Conservation (phyloP, 2,888 invertebrate genomes). For the Scaptomyza polygonia region DNA sequence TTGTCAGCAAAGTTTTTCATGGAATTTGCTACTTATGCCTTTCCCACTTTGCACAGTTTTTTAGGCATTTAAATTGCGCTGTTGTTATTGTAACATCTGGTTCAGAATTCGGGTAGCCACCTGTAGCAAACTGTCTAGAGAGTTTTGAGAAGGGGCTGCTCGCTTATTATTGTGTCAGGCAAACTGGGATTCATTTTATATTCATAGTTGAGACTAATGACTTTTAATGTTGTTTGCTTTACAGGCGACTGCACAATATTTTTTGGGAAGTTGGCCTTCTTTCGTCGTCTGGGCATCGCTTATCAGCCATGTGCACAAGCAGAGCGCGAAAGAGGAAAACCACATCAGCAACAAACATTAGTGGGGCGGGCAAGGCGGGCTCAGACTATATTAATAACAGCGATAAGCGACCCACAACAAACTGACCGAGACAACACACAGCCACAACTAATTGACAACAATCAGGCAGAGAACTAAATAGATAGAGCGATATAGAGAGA, state of each 20-base stretch:
- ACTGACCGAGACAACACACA: conserved; percentile 30
- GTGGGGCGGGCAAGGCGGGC: conserved; percentile 1
- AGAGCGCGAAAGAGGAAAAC: conserved; percentile 7
- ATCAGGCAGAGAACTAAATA: not conserved
- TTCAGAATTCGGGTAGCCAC: conserved; percentile 14
- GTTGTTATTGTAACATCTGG: conserved; percentile 14
- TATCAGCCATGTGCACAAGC: conserved; percentile 73
- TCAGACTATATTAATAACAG: conserved; percentile 65
- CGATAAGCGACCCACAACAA: conserved; percentile 37
- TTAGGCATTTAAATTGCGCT: conserved; percentile 27
- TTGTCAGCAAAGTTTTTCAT: conserved; percentile 17
- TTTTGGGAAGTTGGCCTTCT: not conserved
- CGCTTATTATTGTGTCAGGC: conserved; percentile 26
- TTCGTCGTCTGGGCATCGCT: conserved; percentile 50
- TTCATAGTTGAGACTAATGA: conserved; percentile 72
- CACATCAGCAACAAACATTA: conserved; percentile 4
- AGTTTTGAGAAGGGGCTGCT: not conserved
- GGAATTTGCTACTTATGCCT: not conserved
- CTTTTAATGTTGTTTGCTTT: conserved; percentile 78
- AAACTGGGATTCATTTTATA: conserved; percentile 63
- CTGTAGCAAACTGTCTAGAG: conserved; percentile 9
- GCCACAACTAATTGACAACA: conserved; percentile 69
- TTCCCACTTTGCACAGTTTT: not conserved
- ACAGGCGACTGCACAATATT: conserved; percentile 74
- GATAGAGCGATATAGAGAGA: not conserved